Evolutionary conservation across 1,140 invertebrate genomes (phyloP).

Genomic region (Diorhabda elongata): DNA sequence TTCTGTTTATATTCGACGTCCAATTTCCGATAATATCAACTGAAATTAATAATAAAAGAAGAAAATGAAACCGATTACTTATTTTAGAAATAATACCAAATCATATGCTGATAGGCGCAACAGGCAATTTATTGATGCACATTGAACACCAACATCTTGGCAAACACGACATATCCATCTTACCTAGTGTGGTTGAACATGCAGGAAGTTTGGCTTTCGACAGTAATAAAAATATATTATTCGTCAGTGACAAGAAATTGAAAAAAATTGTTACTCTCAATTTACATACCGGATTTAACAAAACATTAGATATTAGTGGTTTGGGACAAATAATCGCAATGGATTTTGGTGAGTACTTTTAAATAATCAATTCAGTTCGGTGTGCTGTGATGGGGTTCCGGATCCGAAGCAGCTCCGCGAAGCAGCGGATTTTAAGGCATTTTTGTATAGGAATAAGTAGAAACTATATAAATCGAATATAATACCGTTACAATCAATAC

Average conservation of each 20-base stretch:
- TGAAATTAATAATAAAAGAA: not conserved
- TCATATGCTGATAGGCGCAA: constrained; percentile 46
- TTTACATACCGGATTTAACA: constrained; percentile 43
- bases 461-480: too few relatives aligned
- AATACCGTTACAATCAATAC: too few relatives aligned
- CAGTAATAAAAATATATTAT: constrained; percentile 48
- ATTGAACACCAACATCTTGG: constrained; percentile 52
- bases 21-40: not conserved
- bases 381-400: too few relatives aligned
- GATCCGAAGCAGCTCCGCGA: too few relatives aligned
- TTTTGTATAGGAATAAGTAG: too few relatives aligned
- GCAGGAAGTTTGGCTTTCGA: constrained; percentile 47
- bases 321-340: constrained; percentile 57
- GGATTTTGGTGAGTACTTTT: constrained; percentile 54
- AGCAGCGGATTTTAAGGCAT: too few relatives aligned
- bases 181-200: constrained; percentile 48
- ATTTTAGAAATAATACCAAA: constrained; percentile 39
- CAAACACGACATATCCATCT: constrained; percentile 44
- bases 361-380: too few relatives aligned
- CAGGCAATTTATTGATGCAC: constrained; percentile 44
- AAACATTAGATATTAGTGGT: constrained; percentile 47
- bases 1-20: not conserved
- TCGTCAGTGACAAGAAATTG: constrained; percentile 53
- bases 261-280: constrained; percentile 48
- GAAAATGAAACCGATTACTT: not conserved